Evolutionary conservation across 2,888 invertebrate genomes (phyloP).

Genomic region (Physocephala rufipes): DNA sequence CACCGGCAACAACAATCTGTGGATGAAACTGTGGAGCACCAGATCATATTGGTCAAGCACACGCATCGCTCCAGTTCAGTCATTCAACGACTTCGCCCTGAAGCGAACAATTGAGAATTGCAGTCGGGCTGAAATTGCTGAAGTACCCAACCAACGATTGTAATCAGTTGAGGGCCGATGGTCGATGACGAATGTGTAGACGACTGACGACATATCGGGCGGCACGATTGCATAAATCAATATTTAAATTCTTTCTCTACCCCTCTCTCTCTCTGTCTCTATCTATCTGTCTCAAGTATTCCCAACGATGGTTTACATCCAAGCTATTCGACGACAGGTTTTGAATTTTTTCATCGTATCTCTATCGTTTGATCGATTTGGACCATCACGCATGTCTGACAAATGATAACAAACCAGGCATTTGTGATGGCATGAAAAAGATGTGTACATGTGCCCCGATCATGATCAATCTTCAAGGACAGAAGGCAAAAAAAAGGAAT

Average conservation of each 20-base stretch:
- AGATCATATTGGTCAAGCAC: conserved; percentile 47
- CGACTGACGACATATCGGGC: conserved; percentile 24
- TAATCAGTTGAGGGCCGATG: too few relatives aligned
- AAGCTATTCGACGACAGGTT: too few relatives aligned
- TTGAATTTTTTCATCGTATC: conserved; percentile 20
- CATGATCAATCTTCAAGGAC: conserved; percentile 42
- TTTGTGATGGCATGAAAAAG: conserved; percentile 43
- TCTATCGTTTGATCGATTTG: conserved; percentile 41
- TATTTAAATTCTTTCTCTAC: conserved; percentile 43
- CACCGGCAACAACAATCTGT: conserved; percentile 46
- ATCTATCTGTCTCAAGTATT: too few relatives aligned
- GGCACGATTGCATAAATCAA: conserved; percentile 42
- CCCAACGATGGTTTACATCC: too few relatives aligned
- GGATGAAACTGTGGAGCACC: conserved; percentile 48
- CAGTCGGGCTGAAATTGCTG: too few relatives aligned
- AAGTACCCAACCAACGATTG: too few relatives aligned
- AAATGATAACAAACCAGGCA: conserved; percentile 50
- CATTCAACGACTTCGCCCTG: too few relatives aligned
- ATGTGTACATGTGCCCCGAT: not conserved
- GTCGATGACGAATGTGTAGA: conserved; percentile 1
- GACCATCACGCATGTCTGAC: conserved; percentile 41
- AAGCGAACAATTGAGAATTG: too few relatives aligned
- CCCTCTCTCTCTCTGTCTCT: too few relatives aligned
- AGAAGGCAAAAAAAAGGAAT: conserved; percentile 17
- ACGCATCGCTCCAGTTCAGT: too few relatives aligned